Percentiles rank a stretch among this genome's conserved stretches.
phyloP scores from a whole-genome alignment of 2,888 invertebrate species.

The Vanessa cardui region DNA sequence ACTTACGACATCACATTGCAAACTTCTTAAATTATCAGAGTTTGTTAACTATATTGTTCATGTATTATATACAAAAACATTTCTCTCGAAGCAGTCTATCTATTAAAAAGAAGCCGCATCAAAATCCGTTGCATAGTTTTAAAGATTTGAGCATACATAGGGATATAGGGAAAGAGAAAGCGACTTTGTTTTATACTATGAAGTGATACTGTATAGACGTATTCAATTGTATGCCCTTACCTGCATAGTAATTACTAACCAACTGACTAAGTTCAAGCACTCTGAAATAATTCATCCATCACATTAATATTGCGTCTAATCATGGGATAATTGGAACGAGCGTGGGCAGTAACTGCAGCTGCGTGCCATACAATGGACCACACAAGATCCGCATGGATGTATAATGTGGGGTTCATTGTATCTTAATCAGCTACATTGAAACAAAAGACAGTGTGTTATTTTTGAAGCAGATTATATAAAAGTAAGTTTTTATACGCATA shows the following conservation, averaged over 20 bases:
- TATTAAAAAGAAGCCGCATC: no score
- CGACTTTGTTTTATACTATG: no score
- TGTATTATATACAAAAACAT: no score
- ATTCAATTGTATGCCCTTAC: not conserved
- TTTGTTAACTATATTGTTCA: no score
- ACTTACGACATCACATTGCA: no score
- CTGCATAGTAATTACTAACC: not conserved
- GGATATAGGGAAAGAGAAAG: no score
- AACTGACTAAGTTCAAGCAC: conserved; percentile 39
- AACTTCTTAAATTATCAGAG: no score
- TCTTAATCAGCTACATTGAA: not conserved
- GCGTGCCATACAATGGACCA: conserved; percentile 27
- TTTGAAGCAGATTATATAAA: not conserved
- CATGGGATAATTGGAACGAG: conserved; percentile 51
- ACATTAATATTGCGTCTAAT: conserved; percentile 51
- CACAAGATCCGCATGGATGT: conserved; percentile 12
- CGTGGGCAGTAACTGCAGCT: conserved; percentile 47
- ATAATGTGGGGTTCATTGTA: not conserved
- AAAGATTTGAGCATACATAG: no score
- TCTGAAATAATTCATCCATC: conserved; percentile 47
- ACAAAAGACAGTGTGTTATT: no score
- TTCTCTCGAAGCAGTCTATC: no score
- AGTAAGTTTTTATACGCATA: not conserved
- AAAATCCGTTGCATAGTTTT: no score
- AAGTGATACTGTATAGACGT: no score